These are phyloP conservation scores for Eulemur coronatus DNA, from an alignment of 2,797 vertebrate species.

Conservation along the genomic window DNA sequence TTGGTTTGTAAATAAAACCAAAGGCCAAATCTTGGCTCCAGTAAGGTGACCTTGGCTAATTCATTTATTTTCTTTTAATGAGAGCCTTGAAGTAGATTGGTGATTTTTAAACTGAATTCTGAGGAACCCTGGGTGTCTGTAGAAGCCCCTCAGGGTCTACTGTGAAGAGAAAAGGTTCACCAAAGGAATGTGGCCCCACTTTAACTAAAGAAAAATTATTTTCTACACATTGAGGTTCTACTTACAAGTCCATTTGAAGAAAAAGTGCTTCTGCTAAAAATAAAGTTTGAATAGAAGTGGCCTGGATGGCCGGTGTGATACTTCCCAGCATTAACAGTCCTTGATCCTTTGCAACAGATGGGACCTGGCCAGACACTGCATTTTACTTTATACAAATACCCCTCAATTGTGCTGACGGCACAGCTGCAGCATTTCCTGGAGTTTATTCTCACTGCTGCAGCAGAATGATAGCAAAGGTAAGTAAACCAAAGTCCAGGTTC, in stretches of 20 bases:
- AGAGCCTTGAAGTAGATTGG: not conserved
- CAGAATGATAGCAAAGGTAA: not conserved
- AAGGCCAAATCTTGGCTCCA: not conserved
- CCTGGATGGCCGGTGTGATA: not conserved
- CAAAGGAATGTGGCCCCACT: not conserved
- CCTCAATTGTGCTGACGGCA: not conserved
- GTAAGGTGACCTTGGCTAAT: not conserved
- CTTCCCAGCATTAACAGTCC: not conserved
- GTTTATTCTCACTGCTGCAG: not conserved
- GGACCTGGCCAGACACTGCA: not conserved
- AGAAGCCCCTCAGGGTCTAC: not conserved
- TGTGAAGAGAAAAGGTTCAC: not conserved
- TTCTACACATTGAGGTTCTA: not conserved
- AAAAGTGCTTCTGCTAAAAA: not conserved
- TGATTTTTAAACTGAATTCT: constrained; percentile 10
- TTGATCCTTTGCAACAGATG: not conserved
- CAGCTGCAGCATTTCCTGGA: not conserved
- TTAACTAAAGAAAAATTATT: not conserved
- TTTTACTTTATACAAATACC: not conserved
- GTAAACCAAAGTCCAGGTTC: not conserved
- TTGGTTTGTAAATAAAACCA: constrained; percentile 31
- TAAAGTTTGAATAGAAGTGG: not conserved
- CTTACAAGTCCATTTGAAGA: not conserved
- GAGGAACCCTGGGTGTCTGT: not conserved
- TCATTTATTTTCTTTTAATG: constrained; percentile 31